phyloP scores from a whole-genome alignment of 2,113 vertebrate genomes.

The Terrapene triunguis region DNA sequence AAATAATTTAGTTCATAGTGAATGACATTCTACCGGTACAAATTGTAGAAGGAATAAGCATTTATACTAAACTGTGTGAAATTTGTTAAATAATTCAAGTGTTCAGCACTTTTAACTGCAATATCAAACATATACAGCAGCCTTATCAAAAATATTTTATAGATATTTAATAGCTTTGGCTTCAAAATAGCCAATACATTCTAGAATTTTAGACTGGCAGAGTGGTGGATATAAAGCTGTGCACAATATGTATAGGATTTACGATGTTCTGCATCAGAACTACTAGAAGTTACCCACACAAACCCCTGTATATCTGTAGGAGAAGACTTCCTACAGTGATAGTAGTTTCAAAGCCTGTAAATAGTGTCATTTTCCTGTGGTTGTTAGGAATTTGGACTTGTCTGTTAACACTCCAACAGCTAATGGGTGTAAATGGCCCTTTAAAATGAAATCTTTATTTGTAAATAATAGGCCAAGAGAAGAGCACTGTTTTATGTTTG shows the following conservation, averaged over 20 bases:
- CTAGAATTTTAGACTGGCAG: background rate
- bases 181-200: background rate
- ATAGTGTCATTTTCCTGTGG: background rate
- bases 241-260: background rate
- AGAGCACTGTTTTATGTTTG: constrained; percentile 73
- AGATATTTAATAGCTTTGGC: background rate
- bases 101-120: background rate
- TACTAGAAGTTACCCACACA: constrained; percentile 22
- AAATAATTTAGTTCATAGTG: background rate
- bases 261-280: background rate
- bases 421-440: constrained; percentile 58
- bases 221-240: background rate
- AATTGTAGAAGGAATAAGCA: background rate
- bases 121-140: background rate
- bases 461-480: constrained; percentile 70
- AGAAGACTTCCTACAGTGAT: constrained; percentile 25
- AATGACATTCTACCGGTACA: background rate
- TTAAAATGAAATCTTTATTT: constrained; percentile 72
- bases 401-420: constrained; percentile 67
- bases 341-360: constrained; percentile 33
- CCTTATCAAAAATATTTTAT: background rate
- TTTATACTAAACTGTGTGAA: background rate
- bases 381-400: background rate
- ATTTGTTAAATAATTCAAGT: background rate
- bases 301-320: constrained; percentile 5